phyloP scores from a whole-genome alignment of 2,113 vertebrate genomes.

The Ondatra zibethicus region DNA sequence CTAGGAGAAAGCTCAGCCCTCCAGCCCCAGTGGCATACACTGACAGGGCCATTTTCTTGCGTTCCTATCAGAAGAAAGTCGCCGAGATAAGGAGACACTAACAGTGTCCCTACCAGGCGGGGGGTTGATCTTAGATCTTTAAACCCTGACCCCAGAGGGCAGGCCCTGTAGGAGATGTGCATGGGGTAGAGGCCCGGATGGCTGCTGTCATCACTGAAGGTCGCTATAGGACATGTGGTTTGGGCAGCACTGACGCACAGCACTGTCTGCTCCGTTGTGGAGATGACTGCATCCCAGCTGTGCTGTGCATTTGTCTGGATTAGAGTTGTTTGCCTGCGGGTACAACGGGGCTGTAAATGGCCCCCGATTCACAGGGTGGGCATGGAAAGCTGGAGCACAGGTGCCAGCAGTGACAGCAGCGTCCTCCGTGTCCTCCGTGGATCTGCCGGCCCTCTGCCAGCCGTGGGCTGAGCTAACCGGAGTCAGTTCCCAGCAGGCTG shows the following conservation, averaged over 20 bases:
- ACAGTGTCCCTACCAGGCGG: neutral
- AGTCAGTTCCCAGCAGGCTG: conserved; percentile 9
- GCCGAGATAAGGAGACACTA: neutral
- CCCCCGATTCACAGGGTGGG: neutral
- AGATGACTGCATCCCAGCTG: neutral
- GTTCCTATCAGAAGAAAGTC: neutral
- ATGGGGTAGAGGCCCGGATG: accelerated
- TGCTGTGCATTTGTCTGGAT: neutral
- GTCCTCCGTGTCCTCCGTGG: neutral
- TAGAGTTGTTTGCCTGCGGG: neutral
- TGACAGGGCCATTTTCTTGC: neutral
- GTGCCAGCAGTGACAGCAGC: neutral
- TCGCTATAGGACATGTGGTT: neutral
- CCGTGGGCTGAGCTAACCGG: neutral
- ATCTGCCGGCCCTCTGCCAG: neutral
- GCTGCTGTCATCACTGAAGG: neutral
- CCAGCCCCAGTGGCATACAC: neutral
- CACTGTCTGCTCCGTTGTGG: neutral
- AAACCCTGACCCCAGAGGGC: neutral
- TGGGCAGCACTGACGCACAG: neutral
- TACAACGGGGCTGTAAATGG: neutral
- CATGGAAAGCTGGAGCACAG: too few species aligned
- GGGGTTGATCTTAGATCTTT: neutral
- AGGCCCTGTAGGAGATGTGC: neutral
- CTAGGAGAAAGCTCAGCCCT: neutral